Conservation (phyloP, 2,797 vertebrate genomes). For the Heterohyrax brucei region DNA sequence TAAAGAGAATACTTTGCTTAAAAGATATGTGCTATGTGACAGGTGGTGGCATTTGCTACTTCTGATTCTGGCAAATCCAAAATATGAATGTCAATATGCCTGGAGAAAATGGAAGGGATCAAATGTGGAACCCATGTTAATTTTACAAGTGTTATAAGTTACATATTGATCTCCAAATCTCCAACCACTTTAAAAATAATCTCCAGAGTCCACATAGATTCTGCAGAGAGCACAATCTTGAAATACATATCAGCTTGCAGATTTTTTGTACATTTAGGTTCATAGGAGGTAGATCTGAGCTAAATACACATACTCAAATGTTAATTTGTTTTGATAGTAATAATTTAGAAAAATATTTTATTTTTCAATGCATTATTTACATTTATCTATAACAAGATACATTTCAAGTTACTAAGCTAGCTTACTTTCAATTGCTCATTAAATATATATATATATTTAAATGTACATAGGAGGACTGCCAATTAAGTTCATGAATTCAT, state of each 20-base stretch:
- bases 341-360: not conserved
- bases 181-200: constrained; percentile 14
- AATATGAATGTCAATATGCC: not conserved
- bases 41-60: not conserved
- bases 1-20: not conserved
- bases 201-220: not conserved
- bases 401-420: not conserved
- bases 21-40: not conserved
- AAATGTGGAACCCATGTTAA: not conserved
- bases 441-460: not conserved
- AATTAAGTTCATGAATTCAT: no score
- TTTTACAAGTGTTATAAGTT: constrained; percentile 3
- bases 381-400: not conserved
- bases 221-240: not conserved
- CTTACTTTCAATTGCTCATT: not conserved
- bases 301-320: not conserved
- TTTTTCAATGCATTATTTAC: constrained; percentile 22
- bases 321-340: not conserved
- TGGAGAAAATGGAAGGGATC: not conserved
- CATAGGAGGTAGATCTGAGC: not conserved
- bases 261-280: not conserved
- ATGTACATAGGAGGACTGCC: no score
- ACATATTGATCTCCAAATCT: not conserved
- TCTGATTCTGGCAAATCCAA: not conserved
- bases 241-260: not conserved